A percentile compares a stretch with the other conserved stretches of the same genome.
These are phyloP conservation scores for Typhlichthys subterraneus DNA, from an alignment of 2,797 vertebrate species.

Conservation along the genomic window DNA sequence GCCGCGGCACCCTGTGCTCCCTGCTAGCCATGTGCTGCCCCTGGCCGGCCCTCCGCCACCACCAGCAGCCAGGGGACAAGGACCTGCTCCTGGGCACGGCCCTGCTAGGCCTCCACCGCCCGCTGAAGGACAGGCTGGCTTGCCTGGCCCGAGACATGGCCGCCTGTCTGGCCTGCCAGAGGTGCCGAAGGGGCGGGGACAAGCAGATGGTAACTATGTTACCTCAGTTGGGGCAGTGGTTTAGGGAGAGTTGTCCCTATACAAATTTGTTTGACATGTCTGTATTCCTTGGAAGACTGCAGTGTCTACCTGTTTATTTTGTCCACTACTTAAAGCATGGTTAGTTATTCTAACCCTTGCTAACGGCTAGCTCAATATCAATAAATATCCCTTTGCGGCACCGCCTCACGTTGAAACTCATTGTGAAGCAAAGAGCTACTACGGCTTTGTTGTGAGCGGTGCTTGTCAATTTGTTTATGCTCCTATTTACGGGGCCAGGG, in stretches of 20 bases:
- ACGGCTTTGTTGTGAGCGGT: no score
- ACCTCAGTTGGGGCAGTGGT: not conserved
- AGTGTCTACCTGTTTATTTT: no score
- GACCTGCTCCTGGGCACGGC: conserved; percentile 64
- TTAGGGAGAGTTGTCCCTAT: not conserved
- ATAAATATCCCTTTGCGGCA: no score
- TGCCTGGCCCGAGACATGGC: conserved; percentile 53
- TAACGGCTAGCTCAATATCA: no score
- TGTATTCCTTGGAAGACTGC: no score
- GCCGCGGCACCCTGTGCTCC: conserved; percentile 60
- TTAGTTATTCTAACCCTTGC: no score
- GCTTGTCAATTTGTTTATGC: no score
- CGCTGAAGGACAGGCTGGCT: conserved; percentile 64
- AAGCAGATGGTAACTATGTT: conserved; percentile 63
- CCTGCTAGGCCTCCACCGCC: conserved; percentile 56
- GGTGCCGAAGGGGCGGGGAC: conserved; percentile 39
- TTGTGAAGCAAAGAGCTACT: no score
- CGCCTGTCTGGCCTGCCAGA: conserved; percentile 65
- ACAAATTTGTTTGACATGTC: no score
- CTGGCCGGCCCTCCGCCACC: conserved; percentile 49
- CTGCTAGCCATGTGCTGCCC: conserved; percentile 71
- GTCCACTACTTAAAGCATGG: no score
- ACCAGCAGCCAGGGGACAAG: conserved; percentile 42
- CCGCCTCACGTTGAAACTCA: no score
- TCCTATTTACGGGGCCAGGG: no score